phyloP scores from a whole-genome alignment of 37 sponge, comb jelly and placozoan genomes.

The Cliona cf. orientalis region DNA sequence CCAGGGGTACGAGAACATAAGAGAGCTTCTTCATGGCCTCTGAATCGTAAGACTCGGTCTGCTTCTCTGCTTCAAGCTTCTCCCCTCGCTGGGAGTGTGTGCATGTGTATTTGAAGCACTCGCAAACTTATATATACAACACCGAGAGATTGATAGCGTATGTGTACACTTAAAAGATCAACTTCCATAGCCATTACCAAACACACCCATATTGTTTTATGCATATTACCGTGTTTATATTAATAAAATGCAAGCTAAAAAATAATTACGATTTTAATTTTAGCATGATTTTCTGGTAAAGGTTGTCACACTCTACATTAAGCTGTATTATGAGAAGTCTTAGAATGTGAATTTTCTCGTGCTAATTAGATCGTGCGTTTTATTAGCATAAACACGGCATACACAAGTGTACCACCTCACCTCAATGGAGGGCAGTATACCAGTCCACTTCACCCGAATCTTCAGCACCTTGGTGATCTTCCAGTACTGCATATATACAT shows the following conservation, averaged over 20 bases:
- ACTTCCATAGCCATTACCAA: too few species aligned
- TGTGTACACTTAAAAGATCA: neutral
- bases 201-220: neutral
- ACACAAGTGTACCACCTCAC: too few species aligned
- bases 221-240: slow-evolving; percentile 7
- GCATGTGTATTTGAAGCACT: neutral
- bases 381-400: too few species aligned
- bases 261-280: too few species aligned
- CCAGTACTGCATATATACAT: slow-evolving; percentile 67
- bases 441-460: slow-evolving; percentile 41
- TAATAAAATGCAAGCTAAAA: too few species aligned
- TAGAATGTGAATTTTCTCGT: too few species aligned
- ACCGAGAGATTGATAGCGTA: slow-evolving; percentile 3
- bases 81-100: slow-evolving; percentile 50
- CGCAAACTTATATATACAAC: neutral
- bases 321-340: too few species aligned
- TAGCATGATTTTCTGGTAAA: too few species aligned
- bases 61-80: slow-evolving; percentile 54
- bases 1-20: slow-evolving; percentile 79
- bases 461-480: slow-evolving; percentile 76
- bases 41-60: slow-evolving; percentile 70
- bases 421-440: slow-evolving; percentile 44
- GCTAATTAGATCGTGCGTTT: too few species aligned
- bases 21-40: slow-evolving; percentile 88
- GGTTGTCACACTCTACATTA: too few species aligned